Evolutionary conservation across 2,113 vertebrate species (phyloP).

Genomic region (Amazona vittata): DNA sequence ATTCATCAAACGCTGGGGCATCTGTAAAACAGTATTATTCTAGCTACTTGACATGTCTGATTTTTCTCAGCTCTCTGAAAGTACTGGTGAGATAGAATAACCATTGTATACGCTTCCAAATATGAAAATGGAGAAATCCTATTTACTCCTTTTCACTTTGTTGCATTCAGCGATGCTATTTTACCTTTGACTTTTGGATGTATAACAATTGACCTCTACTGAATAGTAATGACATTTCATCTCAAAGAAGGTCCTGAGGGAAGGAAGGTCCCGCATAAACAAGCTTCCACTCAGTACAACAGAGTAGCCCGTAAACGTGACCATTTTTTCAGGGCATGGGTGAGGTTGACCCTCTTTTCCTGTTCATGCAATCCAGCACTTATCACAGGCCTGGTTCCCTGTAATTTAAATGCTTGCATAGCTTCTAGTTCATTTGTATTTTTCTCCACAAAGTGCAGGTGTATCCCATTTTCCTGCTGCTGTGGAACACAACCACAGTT

Average conservation of each 20-base stretch:
- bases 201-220: constrained; percentile 61
- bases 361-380: constrained; percentile 41
- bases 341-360: constrained; percentile 66
- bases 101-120: neutral
- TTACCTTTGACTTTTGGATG: constrained; percentile 57
- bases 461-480: constrained; percentile 77
- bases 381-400: constrained; percentile 57
- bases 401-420: constrained; percentile 66
- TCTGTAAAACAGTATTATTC: neutral
- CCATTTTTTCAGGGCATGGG: constrained; percentile 64
- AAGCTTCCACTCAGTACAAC: constrained; percentile 64
- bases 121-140: constrained; percentile 6
- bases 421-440: constrained; percentile 59
- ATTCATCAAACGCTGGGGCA: neutral
- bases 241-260: constrained; percentile 52
- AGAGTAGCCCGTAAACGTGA: constrained; percentile 53
- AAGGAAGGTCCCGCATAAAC: constrained; percentile 71
- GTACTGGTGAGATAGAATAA: neutral
- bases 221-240: constrained; percentile 67
- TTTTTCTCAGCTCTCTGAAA: neutral
- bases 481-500: constrained; percentile 51
- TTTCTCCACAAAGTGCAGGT: constrained; percentile 59
- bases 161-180: constrained; percentile 24
- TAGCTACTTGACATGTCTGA: neutral
- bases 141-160: constrained; percentile 41